Percentiles rank a stretch among this genome's conserved stretches.
These are phyloP conservation scores for Subanguina moxae DNA, from an alignment of 1,140 invertebrate genomes.

Conservation along the genomic window DNA sequence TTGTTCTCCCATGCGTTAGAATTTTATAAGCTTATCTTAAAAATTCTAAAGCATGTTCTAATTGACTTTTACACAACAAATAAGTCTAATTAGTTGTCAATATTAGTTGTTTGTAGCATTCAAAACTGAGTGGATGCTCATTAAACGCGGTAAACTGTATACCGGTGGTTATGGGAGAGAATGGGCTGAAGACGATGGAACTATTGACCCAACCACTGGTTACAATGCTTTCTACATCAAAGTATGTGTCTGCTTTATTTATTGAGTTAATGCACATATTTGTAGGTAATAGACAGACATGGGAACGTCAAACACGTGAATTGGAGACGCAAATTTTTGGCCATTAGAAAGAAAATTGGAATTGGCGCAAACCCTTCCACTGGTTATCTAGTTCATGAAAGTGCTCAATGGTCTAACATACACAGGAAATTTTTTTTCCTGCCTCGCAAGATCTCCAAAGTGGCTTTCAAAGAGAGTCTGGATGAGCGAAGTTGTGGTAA, in stretches of 20 bases:
- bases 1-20: no score
- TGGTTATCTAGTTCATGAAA: slow-evolving; percentile 94
- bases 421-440: slow-evolving; percentile 75
- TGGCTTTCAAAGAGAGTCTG: slow-evolving; percentile 9
- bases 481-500: slow-evolving; percentile 16
- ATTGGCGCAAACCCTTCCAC: slow-evolving; percentile 37
- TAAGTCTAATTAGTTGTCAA: neutral
- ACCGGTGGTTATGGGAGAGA: slow-evolving; percentile 34
- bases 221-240: slow-evolving; percentile 28
- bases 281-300: slow-evolving; percentile 22
- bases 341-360: slow-evolving; percentile 5
- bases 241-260: slow-evolving; percentile 10
- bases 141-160: slow-evolving; percentile 19
- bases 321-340: slow-evolving; percentile 15
- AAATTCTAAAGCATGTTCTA: no score
- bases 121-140: slow-evolving; percentile 34
- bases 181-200: slow-evolving; percentile 23
- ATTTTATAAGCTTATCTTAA: no score
- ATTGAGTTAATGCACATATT: neutral
- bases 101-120: slow-evolving; percentile 19
- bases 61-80: no score
- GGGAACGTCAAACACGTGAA: slow-evolving; percentile 26
- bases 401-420: slow-evolving; percentile 77
- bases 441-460: slow-evolving; percentile 65
- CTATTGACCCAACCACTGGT: neutral